These are phyloP conservation scores for Tychaedon coryphoeus DNA, from an alignment of 2,113 vertebrate species.

Conservation along the genomic window DNA sequence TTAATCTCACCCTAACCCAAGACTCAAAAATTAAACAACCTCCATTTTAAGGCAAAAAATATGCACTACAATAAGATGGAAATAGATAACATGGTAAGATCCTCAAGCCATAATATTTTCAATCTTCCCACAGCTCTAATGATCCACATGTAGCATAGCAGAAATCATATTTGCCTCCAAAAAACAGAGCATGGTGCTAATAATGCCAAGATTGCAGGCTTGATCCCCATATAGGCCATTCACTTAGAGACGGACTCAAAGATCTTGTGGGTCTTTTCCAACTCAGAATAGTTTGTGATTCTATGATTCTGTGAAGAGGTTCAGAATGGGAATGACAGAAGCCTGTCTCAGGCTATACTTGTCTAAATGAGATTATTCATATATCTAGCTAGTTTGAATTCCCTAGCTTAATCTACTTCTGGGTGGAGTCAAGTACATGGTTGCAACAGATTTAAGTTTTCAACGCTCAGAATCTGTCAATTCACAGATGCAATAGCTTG, in stretches of 20 bases:
- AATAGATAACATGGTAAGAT: not conserved
- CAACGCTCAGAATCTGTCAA: not conserved
- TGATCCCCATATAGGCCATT: not conserved
- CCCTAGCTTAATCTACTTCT: not conserved
- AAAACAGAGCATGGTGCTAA: not conserved
- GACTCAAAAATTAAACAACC: not conserved
- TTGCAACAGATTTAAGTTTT: conserved; percentile 16
- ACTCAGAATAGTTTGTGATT: not conserved
- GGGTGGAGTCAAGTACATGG: not conserved
- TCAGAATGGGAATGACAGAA: not conserved
- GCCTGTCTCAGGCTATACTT: not conserved
- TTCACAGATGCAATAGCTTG: conserved; percentile 8
- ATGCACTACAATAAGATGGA: not conserved
- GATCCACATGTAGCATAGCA: not conserved
- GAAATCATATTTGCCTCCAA: not conserved
- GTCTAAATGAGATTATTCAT: not conserved
- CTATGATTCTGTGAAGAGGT: not conserved
- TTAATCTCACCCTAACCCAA: not conserved
- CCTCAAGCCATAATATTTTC: not conserved
- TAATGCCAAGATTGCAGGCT: not conserved
- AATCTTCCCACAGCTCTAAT: not conserved
- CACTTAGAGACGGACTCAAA: not conserved
- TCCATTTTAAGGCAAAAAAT: not conserved
- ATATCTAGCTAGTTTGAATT: not conserved
- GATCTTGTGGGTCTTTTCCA: not conserved